Evolutionary conservation across 2,888 invertebrate species (phyloP), one percentile per base, ranked within the genome.

Genomic region (Andrena praecox): DNA sequence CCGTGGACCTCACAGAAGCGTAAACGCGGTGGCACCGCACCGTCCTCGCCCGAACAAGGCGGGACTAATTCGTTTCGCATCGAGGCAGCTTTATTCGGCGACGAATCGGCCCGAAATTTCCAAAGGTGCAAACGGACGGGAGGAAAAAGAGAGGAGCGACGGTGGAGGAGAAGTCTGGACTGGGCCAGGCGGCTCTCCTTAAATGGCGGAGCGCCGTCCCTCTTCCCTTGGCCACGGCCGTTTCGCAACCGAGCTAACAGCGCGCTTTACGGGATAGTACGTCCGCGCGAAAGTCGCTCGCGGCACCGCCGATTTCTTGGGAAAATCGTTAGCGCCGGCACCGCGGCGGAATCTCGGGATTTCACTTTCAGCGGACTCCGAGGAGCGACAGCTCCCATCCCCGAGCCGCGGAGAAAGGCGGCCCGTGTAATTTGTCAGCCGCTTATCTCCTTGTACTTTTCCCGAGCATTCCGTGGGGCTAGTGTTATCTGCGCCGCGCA

Each of bases 181-280:
- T 64, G 85, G 84, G 72, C 73, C 86, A 73, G 79, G 79, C 68
- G 71, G 73, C 80, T 87, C 83, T 63, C 88, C 86, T 75, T 89
- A 88, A 88, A 87, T 67, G 88, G 86, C 60, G 77, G 75, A 85
- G 27, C 70, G 66, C 76, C 69, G 73, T 86, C 76, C 54, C 82
- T 88, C 85, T 82, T 84, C 82, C 77, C 82, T 83, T 73, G 82
- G 77, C 66, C 84, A 73, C 35, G 69, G 24, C 35, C 54, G 75
- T 88, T 88, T 88, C 87, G 83, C 81, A 88, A 87, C 71, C 81
- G 16, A 24, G 50, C 64, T 27, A 54, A 63, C 56, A 54, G 70
- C 71, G 82, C 81, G 77, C 73, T 73, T 77, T 66, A 56, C 82
- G 33, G 77, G 81, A 68, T 73, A 77, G 80, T 78, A 74, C 74